Evolutionary conservation across 92 coral and sea anemone species (phyloP), one percentile per base, ranked within the genome.

Genomic region (Porites divaricata): DNA sequence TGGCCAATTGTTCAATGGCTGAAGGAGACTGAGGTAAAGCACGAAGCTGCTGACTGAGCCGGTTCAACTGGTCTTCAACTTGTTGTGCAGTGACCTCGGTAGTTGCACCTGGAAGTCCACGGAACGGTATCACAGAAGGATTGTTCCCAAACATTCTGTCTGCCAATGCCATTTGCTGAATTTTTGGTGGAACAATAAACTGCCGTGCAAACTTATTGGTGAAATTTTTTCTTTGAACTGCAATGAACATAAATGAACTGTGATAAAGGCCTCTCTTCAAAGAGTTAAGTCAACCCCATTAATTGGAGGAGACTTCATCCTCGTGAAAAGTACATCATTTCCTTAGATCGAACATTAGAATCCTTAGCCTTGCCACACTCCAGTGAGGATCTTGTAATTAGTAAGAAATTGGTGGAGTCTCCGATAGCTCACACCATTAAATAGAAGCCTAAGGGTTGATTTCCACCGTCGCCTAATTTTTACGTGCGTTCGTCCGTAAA

Each of bases 51-150:
- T 72, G 86, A n/a, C 70, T 82, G 25, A 82, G 70, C 71, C 63
- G 71, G 72, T 82, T 82, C 25, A 82, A 28, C 50, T 72, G 86
- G 69, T 82, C 76, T 24, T 82, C 86, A 72, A 82, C 71, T 26
- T 82, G 86, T 51, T 82, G 71, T 16, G 78, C 54, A 19, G 79
- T 61, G 75, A 82, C 59, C 73, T 82, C 79, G 19, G 21, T 45
- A 21, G 21, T 50, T 82, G 62, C 45, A 51, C 53, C 76, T 12
- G 75, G 85, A 3, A 80, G 53, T 3, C 75, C 85, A 57, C n/a
- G 54, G 28, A 63, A 62, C 12, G 24, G 1, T 21, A 59, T 13
- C 20, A 45, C 2, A 9, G 86, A 72, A 6, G 68, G 78, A 21
- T 57, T 72, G 41, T 17, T 71, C 14, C 11, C 56, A 8, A 78